Base-by-base conservation (phyloP, 1,140 invertebrate species). In the Campoletis sonorensis region DNA sequence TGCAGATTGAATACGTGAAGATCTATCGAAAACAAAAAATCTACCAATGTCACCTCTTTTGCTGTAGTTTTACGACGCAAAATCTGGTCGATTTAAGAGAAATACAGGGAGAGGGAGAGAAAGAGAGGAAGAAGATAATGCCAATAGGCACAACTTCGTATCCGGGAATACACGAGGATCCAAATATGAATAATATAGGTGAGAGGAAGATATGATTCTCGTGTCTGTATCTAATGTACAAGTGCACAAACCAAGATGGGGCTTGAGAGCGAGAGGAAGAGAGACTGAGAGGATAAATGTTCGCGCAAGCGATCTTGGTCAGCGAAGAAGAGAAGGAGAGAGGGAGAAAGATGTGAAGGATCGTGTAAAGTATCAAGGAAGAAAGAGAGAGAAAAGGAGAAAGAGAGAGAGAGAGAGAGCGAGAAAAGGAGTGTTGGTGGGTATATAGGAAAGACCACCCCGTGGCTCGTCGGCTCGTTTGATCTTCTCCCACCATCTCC, bases 401-500 rank as follows among this genome's bases (percentile, higher is more conserved):
- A 0, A 15, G 64, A 30, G 64, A 78, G 64, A 80, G 49, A 88
- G 87, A 86, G 86, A 87, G 84, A 86, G 81, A 81, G 83, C 85
- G 83, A 61, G 76, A 67, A 79, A 77, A 33, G 67, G 21, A 54
- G 16, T 49, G 72, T 75, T 51, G 72, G 86, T 87, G 89, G 88
- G 88, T 89, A 89, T 70, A 70, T 70, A 70, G 30, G 89, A 91
- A 90, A 91, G 91, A 92, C 91, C 91, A 92, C 91, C 91, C 91
- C 91, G 91, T 92, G 91, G 90, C 86, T 90, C 82, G 91, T 90
- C 91, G 91, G 91, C 90, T 88, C 91, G 85, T 92, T 92, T 92
- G 90, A 92, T 92, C 91, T 92, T 91, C 90, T 89, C 91, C 91
- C 88, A 90, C 90, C 82, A 82, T 72, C 54, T 10, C 18, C 76